Conservation (phyloP, 2,888 invertebrate genomes). For the Agapostemon virescens region DNA sequence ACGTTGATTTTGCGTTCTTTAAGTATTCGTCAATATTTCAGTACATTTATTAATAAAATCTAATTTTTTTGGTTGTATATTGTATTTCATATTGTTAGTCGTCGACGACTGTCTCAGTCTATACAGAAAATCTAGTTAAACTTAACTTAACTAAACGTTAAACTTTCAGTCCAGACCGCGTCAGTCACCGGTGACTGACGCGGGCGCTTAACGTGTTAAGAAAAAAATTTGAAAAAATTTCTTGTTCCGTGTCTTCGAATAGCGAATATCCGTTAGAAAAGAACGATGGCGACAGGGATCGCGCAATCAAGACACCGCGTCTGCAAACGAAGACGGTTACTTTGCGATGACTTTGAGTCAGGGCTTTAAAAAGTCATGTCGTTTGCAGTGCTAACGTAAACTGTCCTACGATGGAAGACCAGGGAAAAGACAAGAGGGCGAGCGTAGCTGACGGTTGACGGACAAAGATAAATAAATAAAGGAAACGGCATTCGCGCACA, state of each 20-base stretch:
- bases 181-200: too few species aligned
- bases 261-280: background rate
- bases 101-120: too few species aligned
- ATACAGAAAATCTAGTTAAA: too few species aligned
- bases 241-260: background rate
- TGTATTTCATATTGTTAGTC: too few species aligned
- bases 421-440: constrained; percentile 55
- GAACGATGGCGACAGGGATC: background rate
- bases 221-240: too few species aligned
- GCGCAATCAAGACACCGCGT: constrained; percentile 3
- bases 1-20: too few species aligned
- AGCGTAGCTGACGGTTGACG: constrained; percentile 57
- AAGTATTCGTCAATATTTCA: too few species aligned
- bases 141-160: too few species aligned
- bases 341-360: constrained; percentile 38
- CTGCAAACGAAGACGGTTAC: background rate
- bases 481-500: constrained; percentile 73
- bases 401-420: constrained; percentile 65
- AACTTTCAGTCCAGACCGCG: too few species aligned
- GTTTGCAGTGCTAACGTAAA: constrained; percentile 68
- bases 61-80: too few species aligned
- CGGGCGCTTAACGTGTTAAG: too few species aligned
- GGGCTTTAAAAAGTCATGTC: constrained; percentile 65
- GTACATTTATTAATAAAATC: too few species aligned
- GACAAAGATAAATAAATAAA: constrained; percentile 77